phyloP scores from a whole-genome alignment of 2,888 invertebrate genomes.

The Nemotelus pantherinus region DNA sequence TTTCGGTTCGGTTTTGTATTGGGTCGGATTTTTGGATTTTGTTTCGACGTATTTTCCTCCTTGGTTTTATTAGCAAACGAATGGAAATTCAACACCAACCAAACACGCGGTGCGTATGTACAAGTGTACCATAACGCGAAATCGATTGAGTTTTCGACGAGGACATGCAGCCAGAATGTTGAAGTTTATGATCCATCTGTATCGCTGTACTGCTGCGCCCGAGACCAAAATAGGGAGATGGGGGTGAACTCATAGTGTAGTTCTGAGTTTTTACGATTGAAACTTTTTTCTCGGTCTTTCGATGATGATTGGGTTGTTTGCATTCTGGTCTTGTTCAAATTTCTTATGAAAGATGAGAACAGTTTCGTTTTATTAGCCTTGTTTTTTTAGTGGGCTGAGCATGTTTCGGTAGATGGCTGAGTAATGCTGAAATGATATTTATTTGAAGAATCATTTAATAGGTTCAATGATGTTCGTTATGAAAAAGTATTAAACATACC shows the following conservation, averaged over 20 bases:
- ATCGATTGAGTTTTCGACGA: not conserved
- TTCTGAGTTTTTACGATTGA: slow-evolving; percentile 4
- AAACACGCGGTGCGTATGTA: too few species aligned
- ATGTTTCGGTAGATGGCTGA: too few species aligned
- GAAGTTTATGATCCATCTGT: too few species aligned
- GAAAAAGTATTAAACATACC: too few species aligned
- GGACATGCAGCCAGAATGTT: too few species aligned
- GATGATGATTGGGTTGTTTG: slow-evolving; percentile 10
- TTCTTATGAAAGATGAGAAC: slow-evolving; percentile 1
- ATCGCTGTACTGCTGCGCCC: too few species aligned
- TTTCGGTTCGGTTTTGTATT: too few species aligned
- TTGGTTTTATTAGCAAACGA: not conserved
- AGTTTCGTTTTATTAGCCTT: not conserved
- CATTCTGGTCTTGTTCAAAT: not conserved
- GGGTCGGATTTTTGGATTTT: not conserved
- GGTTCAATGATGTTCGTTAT: too few species aligned
- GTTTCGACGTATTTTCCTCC: not conserved
- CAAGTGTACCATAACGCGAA: too few species aligned
- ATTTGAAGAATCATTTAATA: not conserved
- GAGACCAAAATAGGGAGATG: too few species aligned
- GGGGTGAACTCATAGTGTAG: too few species aligned
- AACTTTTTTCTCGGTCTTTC: not conserved
- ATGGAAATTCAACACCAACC: slow-evolving; percentile 2
- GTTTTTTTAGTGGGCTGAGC: too few species aligned
- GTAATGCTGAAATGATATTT: not conserved